phyloP scores from a whole-genome alignment of 2,888 invertebrate species.

The Tigriopus californicus region DNA sequence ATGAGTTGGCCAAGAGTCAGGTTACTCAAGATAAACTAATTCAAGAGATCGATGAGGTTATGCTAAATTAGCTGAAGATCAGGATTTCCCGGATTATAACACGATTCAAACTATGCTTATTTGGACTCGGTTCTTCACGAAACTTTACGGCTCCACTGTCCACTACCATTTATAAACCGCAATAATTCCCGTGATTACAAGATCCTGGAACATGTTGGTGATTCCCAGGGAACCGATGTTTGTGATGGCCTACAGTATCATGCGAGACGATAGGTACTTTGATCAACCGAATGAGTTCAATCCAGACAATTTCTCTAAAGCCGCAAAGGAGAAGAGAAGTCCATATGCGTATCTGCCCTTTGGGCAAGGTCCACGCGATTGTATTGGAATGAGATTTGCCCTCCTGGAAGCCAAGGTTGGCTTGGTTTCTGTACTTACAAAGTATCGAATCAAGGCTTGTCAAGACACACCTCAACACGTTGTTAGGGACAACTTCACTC shows the following conservation, averaged over 20 bases:
- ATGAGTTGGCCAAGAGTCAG: slow-evolving; percentile 1
- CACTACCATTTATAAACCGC: not conserved
- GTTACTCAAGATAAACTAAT: not conserved
- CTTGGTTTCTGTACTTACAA: not conserved
- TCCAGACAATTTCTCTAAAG: slow-evolving; percentile 9
- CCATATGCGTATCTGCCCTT: not conserved
- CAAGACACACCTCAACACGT: no score
- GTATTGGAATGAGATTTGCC: not conserved
- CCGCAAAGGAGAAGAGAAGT: not conserved
- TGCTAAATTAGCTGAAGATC: not conserved
- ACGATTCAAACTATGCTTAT: not conserved
- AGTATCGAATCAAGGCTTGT: no score
- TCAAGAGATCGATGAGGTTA: not conserved
- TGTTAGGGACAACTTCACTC: no score
- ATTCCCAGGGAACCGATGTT: not conserved
- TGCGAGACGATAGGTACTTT: not conserved
- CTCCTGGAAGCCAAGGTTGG: not conserved
- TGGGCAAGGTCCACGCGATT: slow-evolving; percentile 5
- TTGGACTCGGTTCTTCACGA: not conserved
- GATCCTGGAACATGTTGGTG: not conserved
- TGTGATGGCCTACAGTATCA: not conserved
- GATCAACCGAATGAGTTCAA: not conserved
- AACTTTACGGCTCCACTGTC: not conserved
- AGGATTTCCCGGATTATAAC: not conserved
- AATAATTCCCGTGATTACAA: not conserved